Base-by-base conservation (phyloP, 92 coral and sea anemone genomes). In the Scolanthus callimorphus region DNA sequence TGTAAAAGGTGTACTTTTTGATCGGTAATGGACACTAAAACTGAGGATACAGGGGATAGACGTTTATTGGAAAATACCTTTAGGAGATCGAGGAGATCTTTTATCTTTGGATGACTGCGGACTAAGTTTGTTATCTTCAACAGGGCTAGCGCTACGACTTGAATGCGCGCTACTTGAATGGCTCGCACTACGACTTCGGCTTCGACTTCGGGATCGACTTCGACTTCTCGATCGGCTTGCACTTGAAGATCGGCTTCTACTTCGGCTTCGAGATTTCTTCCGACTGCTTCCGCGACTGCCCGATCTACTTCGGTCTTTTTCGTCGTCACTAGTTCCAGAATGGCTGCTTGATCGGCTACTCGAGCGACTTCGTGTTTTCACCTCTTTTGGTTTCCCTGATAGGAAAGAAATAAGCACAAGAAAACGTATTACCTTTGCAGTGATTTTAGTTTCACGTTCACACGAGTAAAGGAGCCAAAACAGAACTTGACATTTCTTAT, bases 321-420 rank as follows among this genome's bases (percentile, higher is more conserved):
- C 52, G 0, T 27, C 20, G 24, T 52, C 66, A 45, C 68, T 56
- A 27, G 61, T 63, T 34, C 56, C 62, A 58, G 72, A 58, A 39
- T 61, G 68, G 19, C 62, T 65, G 30, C 73, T 55, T 17, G 67
- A 57, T 49, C 82, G 48, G 27, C 83, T 69, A 61, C 74, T 75
- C 11, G 74, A 52, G 51, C 83, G 62, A 52, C 85, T 79, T 52
- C 83, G 65, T 12, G 83, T 28, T n/a, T 82, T 79, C 12, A 57
- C 75, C 11, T 31, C 61, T 20, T 69, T 63, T 11, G 27, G 54
- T 27, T 64, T 65, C 2, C 74, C 89, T 75, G 69, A 15, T n/a
- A n/a, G n/a, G n/a, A n/a, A n/a, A n/a, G n/a, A n/a, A n/a, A n/a
- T n/a, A n/a, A n/a, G n/a, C n/a, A n/a, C n/a, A n/a, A n/a, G n/a